These are phyloP conservation scores for Ceriagrion tenellum DNA, from an alignment of 2,888 invertebrate genomes.

Conservation along the genomic window DNA sequence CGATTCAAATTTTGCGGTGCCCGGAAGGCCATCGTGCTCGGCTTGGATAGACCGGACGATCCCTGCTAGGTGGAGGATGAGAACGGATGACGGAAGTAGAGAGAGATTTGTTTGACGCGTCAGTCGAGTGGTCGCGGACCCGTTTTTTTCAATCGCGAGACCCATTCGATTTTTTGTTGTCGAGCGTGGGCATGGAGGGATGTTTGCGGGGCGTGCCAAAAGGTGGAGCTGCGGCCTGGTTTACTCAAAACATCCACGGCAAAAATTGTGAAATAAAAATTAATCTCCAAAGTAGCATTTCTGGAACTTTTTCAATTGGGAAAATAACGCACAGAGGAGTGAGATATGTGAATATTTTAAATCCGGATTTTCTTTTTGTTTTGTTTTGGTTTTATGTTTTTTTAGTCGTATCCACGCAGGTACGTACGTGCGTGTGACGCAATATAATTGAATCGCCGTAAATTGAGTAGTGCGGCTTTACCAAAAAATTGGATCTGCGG, in stretches of 20 bases:
- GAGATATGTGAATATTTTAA: constrained; percentile 9
- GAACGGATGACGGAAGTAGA: not conserved
- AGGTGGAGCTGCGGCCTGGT: not conserved
- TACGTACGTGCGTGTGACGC: constrained; percentile 55
- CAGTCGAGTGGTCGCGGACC: not conserved
- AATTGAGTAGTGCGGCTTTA: constrained; percentile 38
- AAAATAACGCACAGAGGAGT: not conserved
- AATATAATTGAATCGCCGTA: constrained; percentile 51
- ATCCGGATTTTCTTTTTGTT: not conserved
- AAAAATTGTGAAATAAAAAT: not conserved
- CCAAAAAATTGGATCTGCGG: constrained; percentile 53
- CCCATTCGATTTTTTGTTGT: not conserved
- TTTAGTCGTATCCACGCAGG: not conserved
- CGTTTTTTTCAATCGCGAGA: not conserved
- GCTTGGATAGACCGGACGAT: no score
- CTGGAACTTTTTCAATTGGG: not conserved
- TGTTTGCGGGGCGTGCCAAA: not conserved
- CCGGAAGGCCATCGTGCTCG: no score
- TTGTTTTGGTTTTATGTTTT: not conserved
- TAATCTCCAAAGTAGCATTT: not conserved
- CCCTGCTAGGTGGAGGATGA: no score
- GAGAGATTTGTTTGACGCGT: not conserved
- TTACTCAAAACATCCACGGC: not conserved
- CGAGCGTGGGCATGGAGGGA: not conserved
- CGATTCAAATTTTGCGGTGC: no score